Evolutionary conservation across 2,113 vertebrate species (phyloP), one percentile per base, ranked within the genome.

Genomic region (Malurus melanocephalus): DNA sequence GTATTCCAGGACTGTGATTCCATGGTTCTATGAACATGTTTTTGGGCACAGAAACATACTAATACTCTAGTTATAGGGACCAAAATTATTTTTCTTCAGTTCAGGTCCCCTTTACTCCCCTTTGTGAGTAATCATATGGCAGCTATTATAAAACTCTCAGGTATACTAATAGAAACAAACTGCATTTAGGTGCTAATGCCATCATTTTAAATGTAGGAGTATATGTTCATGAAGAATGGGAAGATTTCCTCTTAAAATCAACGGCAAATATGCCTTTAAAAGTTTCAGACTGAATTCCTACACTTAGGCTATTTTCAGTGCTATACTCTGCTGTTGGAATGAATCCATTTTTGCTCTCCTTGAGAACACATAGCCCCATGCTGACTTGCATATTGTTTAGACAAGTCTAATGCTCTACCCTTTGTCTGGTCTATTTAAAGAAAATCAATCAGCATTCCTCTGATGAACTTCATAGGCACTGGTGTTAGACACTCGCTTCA

Each of bases 371-470:
- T 23, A 93, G 55, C 43, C 52, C 35, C 79, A 74, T 67, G 68
- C 91, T 89, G 93, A 87, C 87, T 92, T 91, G 78, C 64, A 71
- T 90, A 90, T 60, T 95, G 89, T 94, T 95, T 95, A 95, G 81
- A 92, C 91, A 94, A 90, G 87, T 40, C 52, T 96, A 87, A 90
- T 83, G 40, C 75, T 92, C 68, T 77, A 48, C 24, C 24, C 56
- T 68, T 92, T 12, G 1, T 83, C 87, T 91, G 40, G 67, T 82
- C 81, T 95, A 85, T 94, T 94, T 95, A 92, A 92, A 93, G 89
- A 92, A 96, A 94, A 94, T 96, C 91, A 95, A 71, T 85, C 91
- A 82, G 21, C 92, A 80, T 95, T 92, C 87, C 72, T 94, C 64
- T 74, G 81, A 92, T 85, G 89, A 92, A 94, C 89, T 95, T 94